Conservation (phyloP, 2,888 invertebrate species). For the Ormyrus nitidulus region DNA sequence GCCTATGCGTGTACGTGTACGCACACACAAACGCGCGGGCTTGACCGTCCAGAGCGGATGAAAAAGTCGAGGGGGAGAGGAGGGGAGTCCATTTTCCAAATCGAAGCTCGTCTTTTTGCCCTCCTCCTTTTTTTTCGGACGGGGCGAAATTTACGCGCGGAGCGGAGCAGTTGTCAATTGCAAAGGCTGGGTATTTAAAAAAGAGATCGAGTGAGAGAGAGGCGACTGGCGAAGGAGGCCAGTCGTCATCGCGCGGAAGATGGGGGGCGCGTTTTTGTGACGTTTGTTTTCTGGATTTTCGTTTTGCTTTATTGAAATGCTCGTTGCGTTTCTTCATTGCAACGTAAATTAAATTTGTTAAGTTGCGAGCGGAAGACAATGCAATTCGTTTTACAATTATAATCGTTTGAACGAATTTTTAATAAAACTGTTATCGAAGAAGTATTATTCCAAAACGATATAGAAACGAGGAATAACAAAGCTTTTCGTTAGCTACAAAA, state of each 20-base stretch:
- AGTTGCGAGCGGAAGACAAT: too few relatives aligned
- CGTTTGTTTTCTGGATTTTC: slow-evolving; percentile 4
- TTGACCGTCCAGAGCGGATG: background rate
- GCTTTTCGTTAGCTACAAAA: too few relatives aligned
- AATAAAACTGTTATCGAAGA: too few relatives aligned
- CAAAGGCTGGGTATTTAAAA: slow-evolving; percentile 22
- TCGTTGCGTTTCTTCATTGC: background rate
- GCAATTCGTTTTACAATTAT: too few relatives aligned
- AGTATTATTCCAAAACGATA: too few relatives aligned
- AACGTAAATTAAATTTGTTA: too few relatives aligned
- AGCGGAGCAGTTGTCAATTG: slow-evolving; percentile 40
- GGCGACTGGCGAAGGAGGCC: slow-evolving; percentile 33
- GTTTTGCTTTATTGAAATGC: background rate
- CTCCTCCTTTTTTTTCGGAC: background rate
- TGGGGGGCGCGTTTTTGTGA: slow-evolving; percentile 21
- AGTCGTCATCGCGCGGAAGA: slow-evolving; percentile 10
- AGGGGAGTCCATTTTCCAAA: slow-evolving; percentile 31
- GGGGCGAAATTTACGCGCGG: slow-evolving; percentile 1
- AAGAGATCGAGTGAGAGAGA: background rate
- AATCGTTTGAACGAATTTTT: too few relatives aligned
- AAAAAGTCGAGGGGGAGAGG: background rate
- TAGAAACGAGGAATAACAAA: too few relatives aligned
- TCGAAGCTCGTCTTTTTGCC: background rate
- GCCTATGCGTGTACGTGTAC: background rate
- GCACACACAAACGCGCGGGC: background rate